Evolutionary conservation across 1,140 invertebrate genomes (phyloP), one percentile per base, ranked within the genome.

Genomic region (Penaeus chinensis): DNA sequence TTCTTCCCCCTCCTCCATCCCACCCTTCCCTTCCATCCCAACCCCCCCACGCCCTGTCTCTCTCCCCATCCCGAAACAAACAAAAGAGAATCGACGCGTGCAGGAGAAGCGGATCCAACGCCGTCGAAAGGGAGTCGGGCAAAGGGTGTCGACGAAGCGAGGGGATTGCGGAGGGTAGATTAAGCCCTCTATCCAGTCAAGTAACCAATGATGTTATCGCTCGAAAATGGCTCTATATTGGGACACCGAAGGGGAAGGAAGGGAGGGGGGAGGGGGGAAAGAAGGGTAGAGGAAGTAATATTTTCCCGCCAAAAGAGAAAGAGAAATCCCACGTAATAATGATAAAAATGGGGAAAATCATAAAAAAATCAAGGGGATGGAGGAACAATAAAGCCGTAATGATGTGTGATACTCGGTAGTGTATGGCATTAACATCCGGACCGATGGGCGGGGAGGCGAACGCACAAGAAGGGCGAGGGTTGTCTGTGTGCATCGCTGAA

Each of bases 121-220:
- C 27, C 22, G 27, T 47, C 42, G 78, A 80, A 60, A n/a, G 78
- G 61, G 47, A n/a, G 78, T 54, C 27, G 63, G 63, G 66, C 42
- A 37, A 27, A 42, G 42, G 66, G 22, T 54, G 54, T 54, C 54
- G 81, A n/a, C 42, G n/a, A n/a, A 37, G 61, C 24, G 80, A 61
- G 42, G 62, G 63, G 27, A 22, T 47, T 60, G 13, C 42, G n/a
- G 62, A 69, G 82, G 82, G 47, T n/a, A 54, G 65, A 83, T 83
- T 71, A 83, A 82, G 62, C 47, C 11, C 80, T 27, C 80, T 66
- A 66, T 82, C 54, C n/a, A 82, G 80, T 82, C 80, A 66, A 82
- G 80, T 82, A 82, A 82, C 80, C 65, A 69, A 42, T 82, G 80
- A 82, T 82, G 80, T 54, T 82, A 82, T 82, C 80, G 61, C n/a